Evolutionary conservation across 2,797 vertebrate species (phyloP).

Genomic region (Myioborus miniatus): DNA sequence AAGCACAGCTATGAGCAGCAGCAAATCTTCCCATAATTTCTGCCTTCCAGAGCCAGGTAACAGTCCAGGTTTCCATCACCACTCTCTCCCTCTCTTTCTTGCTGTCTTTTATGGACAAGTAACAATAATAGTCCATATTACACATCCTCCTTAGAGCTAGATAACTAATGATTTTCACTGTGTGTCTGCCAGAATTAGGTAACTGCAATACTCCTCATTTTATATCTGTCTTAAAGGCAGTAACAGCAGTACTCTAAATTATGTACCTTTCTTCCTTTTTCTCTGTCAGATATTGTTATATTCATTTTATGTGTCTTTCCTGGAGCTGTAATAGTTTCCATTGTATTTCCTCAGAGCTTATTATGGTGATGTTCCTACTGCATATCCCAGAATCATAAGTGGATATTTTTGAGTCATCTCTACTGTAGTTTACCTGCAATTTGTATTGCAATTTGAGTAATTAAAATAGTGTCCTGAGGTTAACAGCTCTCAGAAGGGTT

Average conservation of each 20-base stretch:
- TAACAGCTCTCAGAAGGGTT: not conserved
- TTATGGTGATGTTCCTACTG: slow-evolving; percentile 38
- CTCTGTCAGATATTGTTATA: slow-evolving; percentile 45
- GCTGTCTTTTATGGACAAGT: not conserved
- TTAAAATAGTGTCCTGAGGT: slow-evolving; percentile 23
- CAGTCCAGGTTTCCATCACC: not conserved
- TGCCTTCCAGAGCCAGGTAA: not conserved
- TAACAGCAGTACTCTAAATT: slow-evolving; percentile 32
- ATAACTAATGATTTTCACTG: slow-evolving; percentile 52
- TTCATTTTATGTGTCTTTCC: slow-evolving; percentile 52
- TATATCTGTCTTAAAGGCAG: slow-evolving; percentile 42
- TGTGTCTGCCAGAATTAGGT: not conserved
- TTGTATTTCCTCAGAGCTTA: slow-evolving; percentile 41
- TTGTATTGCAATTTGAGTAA: not conserved
- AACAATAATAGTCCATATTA: slow-evolving; percentile 35
- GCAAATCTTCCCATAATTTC: slow-evolving; percentile 17
- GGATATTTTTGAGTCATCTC: not conserved
- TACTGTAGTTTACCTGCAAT: not conserved
- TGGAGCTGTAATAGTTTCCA: slow-evolving; percentile 48
- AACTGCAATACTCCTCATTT: slow-evolving; percentile 35
- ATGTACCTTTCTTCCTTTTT: slow-evolving; percentile 24
- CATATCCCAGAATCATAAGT: not conserved
- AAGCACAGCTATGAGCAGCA: not conserved
- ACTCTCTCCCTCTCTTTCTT: not conserved
- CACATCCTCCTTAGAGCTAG: not conserved